Base-by-base conservation (phyloP, 2,888 invertebrate genomes). In the Volucella inflata region DNA sequence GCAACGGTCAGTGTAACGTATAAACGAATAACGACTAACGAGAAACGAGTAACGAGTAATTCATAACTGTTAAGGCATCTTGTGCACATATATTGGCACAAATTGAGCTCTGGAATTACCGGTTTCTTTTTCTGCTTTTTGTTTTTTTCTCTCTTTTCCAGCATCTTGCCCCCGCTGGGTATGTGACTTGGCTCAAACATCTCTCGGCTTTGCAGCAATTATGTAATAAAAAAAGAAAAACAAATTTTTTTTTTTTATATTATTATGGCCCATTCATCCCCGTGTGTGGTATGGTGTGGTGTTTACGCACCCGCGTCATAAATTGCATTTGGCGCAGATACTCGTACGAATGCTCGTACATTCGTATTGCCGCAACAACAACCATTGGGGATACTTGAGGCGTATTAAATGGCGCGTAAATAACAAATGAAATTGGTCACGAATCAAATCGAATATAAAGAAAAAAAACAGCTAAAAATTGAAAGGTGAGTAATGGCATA, bases 401-500 rank as follows among this genome's bases (percentile, higher is more conserved):
- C 53, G 21, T 50, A 70, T 50, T 16, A 64, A 81, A 81, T 75
- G 68, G 44, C 70, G 64, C 16, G 60, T 62, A 75, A 75, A 75
- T 64, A 57, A 64, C 62, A 75, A 75, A 57, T 62, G 14, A 62
- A 81, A 75, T 30, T 62, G 30, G 40, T 74, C 60, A 40, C 60
- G 16, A 55, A 50, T 42, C 55, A 40, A 53, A 65, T 57, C 57
- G 57, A 57, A 57, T 38, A 36, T n/a, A 57, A 57, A 57, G 16
- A 38, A 10, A 36, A 59, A 14, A 16, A 14, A 55, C 17, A 8
- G n/a, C 4, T 55, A 10, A 2, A 44, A 74, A 57, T 75, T 12
- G 64, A 79, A 74, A 74, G 72, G 83, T 83, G 78, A 83, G 74
- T 72, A 78, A 64, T 68, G 55, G 51, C 11, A 68, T 74, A 79